Percentiles rank a stretch among this genome's conserved stretches.
Evolutionary conservation across 2,797 vertebrate genomes (phyloP).

Genomic region (Xerus rutilus): DNA sequence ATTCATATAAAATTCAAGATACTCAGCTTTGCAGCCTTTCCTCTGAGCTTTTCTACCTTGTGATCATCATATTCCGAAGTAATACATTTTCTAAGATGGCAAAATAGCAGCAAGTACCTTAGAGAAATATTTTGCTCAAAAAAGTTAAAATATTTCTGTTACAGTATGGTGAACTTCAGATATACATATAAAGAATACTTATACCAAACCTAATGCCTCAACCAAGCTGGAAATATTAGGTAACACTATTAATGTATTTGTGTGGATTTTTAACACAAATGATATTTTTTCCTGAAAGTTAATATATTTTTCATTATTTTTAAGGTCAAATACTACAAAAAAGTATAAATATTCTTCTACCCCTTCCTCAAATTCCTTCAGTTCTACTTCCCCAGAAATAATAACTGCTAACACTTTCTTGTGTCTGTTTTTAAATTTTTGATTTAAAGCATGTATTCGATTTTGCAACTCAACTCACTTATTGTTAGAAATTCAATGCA

Average conservation of each 20-base stretch:
- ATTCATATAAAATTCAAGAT: constrained; percentile 41
- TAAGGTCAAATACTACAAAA: not conserved
- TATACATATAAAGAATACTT: not conserved
- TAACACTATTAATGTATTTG: constrained; percentile 1
- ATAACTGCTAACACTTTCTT: not conserved
- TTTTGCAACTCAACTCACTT: constrained; percentile 14
- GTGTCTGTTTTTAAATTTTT: constrained; percentile 37
- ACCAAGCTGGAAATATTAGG: not conserved
- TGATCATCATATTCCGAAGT: not conserved
- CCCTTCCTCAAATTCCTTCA: not conserved
- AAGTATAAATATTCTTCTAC: not conserved
- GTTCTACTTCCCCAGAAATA: not conserved
- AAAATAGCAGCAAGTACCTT: not conserved
- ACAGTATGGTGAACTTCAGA: not conserved
- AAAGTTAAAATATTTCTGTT: not conserved
- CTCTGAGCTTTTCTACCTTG: not conserved
- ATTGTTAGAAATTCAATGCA: not conserved
- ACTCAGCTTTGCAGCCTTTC: not conserved
- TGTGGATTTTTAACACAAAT: constrained; percentile 10
- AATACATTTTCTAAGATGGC: not conserved
- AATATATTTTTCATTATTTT: constrained; percentile 24
- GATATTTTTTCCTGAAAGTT: constrained; percentile 15
- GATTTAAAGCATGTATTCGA: not conserved
- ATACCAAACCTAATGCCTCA: not conserved
- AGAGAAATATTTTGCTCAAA: constrained; percentile 17